These are phyloP conservation scores for Orthonyx spaldingii DNA, from an alignment of 2,113 vertebrate genomes.

Conservation along the genomic window DNA sequence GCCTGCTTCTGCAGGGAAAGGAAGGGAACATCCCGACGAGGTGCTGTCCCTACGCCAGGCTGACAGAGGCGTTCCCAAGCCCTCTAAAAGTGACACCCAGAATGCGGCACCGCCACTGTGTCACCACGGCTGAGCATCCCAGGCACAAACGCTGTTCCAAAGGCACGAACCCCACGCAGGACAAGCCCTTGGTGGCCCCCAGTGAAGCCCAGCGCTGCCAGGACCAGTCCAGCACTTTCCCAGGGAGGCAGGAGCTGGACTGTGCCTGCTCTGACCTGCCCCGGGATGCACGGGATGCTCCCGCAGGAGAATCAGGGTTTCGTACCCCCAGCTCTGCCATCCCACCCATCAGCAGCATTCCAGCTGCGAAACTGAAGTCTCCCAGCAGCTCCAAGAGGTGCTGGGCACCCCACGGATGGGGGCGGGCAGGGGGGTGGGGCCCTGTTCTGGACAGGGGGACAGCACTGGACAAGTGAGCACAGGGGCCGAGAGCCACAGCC, in stretches of 20 bases:
- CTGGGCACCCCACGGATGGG: background rate
- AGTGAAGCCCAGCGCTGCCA: fast-evolving
- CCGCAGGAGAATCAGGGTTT: fast-evolving
- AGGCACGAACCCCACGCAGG: background rate
- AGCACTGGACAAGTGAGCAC: fast-evolving
- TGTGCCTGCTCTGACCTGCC: too few species aligned
- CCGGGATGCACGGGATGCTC: background rate
- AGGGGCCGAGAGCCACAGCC: fast-evolving
- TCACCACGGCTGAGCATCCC: background rate
- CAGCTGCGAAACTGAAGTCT: background rate
- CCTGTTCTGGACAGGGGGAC: background rate
- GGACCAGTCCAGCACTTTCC: background rate
- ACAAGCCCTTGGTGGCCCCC: background rate
- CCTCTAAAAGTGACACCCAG: background rate
- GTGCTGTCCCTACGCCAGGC: background rate
- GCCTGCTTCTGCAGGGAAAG: background rate
- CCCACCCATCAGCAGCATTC: background rate
- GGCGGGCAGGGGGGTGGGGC: fast-evolving
- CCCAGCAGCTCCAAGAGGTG: background rate
- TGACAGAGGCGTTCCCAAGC: background rate
- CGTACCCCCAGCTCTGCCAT: background rate
- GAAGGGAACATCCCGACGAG: background rate
- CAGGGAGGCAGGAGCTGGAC: background rate
- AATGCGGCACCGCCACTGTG: background rate
- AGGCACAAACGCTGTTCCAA: background rate